These are phyloP conservation scores for Daboia siamensis DNA, from an alignment of 2,113 vertebrate species.

Conservation along the genomic window DNA sequence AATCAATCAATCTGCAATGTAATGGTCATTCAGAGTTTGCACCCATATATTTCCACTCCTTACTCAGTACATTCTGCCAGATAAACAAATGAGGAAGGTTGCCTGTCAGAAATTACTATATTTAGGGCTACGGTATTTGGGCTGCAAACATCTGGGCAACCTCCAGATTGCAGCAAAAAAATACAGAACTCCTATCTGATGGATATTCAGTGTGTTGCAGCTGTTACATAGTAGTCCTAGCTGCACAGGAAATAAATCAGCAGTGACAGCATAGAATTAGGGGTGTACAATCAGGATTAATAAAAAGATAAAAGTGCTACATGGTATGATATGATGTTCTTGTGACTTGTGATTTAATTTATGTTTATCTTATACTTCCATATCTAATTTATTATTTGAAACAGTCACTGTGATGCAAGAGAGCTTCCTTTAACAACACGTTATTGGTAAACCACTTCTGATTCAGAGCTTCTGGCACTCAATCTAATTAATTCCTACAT, in stretches of 20 bases:
- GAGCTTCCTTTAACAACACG: background rate
- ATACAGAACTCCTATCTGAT: background rate
- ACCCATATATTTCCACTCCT: background rate
- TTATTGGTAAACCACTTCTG: background rate
- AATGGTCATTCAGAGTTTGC: background rate
- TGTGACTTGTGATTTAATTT: background rate
- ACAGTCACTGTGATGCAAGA: background rate
- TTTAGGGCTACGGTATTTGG: background rate
- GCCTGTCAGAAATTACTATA: background rate
- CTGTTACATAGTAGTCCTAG: background rate
- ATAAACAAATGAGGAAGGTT: background rate
- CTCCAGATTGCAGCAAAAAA: background rate
- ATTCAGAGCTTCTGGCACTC: background rate
- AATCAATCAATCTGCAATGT: background rate
- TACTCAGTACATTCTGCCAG: background rate
- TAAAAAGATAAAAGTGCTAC: background rate
- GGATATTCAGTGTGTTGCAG: background rate
- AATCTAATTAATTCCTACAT: background rate
- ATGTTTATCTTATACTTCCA: background rate
- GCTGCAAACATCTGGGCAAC: background rate
- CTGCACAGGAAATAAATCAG: background rate
- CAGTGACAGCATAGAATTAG: background rate
- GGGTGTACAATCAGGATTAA: background rate
- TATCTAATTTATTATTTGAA: background rate
- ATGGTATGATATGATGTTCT: background rate